phyloP scores from a whole-genome alignment of 2,888 invertebrate genomes.

The Polydesmus complanatus region DNA sequence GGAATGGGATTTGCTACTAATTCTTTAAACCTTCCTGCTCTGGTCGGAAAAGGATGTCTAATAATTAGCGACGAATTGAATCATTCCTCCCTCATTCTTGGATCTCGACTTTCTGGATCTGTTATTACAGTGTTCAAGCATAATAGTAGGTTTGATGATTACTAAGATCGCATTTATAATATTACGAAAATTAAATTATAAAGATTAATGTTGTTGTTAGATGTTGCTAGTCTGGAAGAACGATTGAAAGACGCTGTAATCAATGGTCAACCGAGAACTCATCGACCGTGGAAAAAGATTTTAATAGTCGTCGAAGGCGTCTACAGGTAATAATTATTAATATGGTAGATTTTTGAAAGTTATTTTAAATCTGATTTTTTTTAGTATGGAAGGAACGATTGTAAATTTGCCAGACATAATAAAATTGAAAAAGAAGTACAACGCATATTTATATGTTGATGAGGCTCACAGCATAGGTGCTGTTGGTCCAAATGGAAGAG shows the following conservation, averaged over 20 bases:
- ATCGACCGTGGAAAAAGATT: conserved; percentile 77
- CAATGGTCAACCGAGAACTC: conserved; percentile 59
- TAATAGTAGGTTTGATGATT: conserved; percentile 32
- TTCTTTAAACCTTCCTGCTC: conserved; percentile 39
- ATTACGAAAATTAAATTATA: not conserved
- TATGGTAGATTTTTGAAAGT: not conserved
- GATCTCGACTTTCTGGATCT: conserved; percentile 39
- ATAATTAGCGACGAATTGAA: conserved; percentile 41
- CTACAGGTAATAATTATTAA: conserved; percentile 50
- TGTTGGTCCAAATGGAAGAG: conserved; percentile 38
- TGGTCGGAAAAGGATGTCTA: conserved; percentile 38
- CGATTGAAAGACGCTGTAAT: conserved; percentile 58
- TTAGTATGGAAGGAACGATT: conserved; percentile 90
- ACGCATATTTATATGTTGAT: conserved; percentile 89
- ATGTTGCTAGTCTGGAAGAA: conserved; percentile 66
- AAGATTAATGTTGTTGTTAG: conserved; percentile 34
- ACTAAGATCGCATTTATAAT: not conserved
- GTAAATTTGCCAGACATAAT: conserved; percentile 76
- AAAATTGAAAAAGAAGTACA: conserved; percentile 81
- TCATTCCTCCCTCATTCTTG: conserved; percentile 40
- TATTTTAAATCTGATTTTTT: not conserved
- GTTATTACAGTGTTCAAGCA: conserved; percentile 39
- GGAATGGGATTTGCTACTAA: conserved; percentile 46
- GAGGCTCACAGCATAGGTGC: conserved; percentile 80
- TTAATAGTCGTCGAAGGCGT: conserved; percentile 90